Conservation (phyloP, 2,113 vertebrate species). For the Paramisgurnus dabryanus region DNA sequence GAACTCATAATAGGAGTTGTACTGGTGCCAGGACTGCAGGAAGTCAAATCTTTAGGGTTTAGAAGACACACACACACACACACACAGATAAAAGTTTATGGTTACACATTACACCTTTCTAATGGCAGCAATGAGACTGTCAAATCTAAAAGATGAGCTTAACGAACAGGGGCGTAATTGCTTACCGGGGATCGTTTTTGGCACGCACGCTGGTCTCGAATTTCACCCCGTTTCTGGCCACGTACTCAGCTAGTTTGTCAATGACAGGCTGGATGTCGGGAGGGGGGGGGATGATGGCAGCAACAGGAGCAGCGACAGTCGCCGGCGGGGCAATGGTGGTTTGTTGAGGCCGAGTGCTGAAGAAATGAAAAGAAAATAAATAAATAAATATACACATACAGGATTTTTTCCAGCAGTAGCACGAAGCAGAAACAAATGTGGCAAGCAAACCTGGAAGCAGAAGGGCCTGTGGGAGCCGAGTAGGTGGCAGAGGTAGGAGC, state of each 20-base stretch:
- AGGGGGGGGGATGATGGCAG: slow-evolving; percentile 91
- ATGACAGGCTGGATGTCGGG: slow-evolving; percentile 97
- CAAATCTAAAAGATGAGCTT: background rate
- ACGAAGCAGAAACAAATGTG: background rate
- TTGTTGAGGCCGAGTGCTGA: slow-evolving; percentile 74
- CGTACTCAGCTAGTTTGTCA: slow-evolving; percentile 96
- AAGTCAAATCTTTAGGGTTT: slow-evolving; percentile 88
- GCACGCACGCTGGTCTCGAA: slow-evolving; percentile 95
- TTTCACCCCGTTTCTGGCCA: slow-evolving; percentile 91
- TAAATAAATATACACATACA: background rate
- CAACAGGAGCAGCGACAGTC: slow-evolving; percentile 26
- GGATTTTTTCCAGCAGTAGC: background rate
- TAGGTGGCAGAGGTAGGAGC: slow-evolving; percentile 20
- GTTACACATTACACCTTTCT: slow-evolving; percentile 1
- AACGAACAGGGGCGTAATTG: slow-evolving; percentile 54
- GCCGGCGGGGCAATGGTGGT: slow-evolving; percentile 67
- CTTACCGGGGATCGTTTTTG: slow-evolving; percentile 95
- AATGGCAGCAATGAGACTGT: slow-evolving; percentile 13
- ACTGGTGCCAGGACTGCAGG: slow-evolving; percentile 94
- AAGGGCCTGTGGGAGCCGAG: slow-evolving; percentile 21
- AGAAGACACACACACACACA: slow-evolving; percentile 16
- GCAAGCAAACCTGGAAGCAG: slow-evolving; percentile 62
- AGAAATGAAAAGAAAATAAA: slow-evolving; percentile 40
- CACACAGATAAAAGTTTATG: slow-evolving; percentile 16
- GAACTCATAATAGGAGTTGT: slow-evolving; percentile 96